Percentiles rank a stretch among this genome's conserved stretches.
These are phyloP conservation scores for Daktulosphaira vitifoliae DNA, from an alignment of 1,140 invertebrate genomes.

Conservation along the genomic window DNA sequence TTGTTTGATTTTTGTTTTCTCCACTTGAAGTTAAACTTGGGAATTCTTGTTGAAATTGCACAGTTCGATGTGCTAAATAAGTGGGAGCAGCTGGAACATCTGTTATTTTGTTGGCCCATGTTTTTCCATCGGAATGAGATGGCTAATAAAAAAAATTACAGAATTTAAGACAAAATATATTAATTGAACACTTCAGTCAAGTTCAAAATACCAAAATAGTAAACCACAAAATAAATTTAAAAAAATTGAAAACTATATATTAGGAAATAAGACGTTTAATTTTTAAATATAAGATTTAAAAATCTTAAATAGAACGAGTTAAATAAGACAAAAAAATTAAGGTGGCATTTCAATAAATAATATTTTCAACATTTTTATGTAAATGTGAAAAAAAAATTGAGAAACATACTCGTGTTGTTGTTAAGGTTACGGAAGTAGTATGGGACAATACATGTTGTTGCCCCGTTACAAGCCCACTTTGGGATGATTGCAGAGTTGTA, in stretches of 20 bases:
- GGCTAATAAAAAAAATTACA: constrained; percentile 27
- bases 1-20: constrained; percentile 55
- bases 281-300: too few species aligned
- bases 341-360: too few species aligned
- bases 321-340: too few species aligned
- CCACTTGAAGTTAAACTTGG: constrained; percentile 55
- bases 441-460: constrained; percentile 32
- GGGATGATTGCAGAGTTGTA: constrained; percentile 22
- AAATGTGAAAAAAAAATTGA: too few species aligned
- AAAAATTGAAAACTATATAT: too few species aligned
- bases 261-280: too few species aligned
- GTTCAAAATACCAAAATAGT: too few species aligned
- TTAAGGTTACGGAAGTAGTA: constrained; percentile 35
- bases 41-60: constrained; percentile 77
- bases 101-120: constrained; percentile 51
- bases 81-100: constrained; percentile 46
- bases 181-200: too few species aligned
- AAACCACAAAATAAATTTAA: too few species aligned
- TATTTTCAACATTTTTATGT: too few species aligned
- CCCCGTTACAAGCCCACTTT: constrained; percentile 26
- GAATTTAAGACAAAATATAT: too few species aligned
- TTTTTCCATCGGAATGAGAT: constrained; percentile 46
- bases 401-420: constrained; percentile 36
- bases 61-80: constrained; percentile 57
- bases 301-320: too few species aligned